Evolutionary conservation across 2,888 invertebrate genomes (phyloP).

Genomic region (Celastrina argiolus): DNA sequence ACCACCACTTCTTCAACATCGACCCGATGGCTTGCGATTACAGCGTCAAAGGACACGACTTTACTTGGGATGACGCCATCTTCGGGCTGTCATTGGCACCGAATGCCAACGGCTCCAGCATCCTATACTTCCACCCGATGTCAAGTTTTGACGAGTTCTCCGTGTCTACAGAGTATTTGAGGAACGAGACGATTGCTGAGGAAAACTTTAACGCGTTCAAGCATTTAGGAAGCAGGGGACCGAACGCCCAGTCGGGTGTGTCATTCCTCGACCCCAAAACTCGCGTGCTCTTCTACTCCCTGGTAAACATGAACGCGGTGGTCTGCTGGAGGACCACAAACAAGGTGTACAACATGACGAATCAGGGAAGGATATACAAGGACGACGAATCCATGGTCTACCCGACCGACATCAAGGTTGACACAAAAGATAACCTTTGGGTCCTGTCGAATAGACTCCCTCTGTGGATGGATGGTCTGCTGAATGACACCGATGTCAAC

Average conservation of each 20-base stretch:
- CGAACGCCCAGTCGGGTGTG: conserved; percentile 84
- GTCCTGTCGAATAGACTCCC: conserved; percentile 85
- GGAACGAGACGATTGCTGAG: conserved; percentile 76
- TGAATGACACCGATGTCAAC: conserved; percentile 81
- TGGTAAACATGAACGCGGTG: conserved; percentile 86
- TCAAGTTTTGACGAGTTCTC: conserved; percentile 86
- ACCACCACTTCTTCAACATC: conserved; percentile 83
- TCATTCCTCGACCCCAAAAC: conserved; percentile 84
- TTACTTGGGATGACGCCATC: conserved; percentile 87
- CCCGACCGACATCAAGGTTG: conserved; percentile 88
- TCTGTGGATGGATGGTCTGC: conserved; percentile 81
- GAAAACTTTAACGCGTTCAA: conserved; percentile 81
- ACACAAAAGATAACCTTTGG: conserved; percentile 83
- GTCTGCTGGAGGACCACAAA: conserved; percentile 87
- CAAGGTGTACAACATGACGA: conserved; percentile 81
- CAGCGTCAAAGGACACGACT: conserved; percentile 82
- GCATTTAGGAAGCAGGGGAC: conserved; percentile 82
- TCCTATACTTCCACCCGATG: conserved; percentile 88
- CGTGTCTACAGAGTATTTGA: conserved; percentile 82
- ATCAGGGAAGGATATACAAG: conserved; percentile 85
- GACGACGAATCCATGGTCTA: conserved; percentile 85
- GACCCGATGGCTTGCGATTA: conserved; percentile 86
- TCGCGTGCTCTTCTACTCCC: conserved; percentile 85
- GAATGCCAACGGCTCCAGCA: conserved; percentile 81
- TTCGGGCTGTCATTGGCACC: conserved; percentile 85